A percentile compares a stretch with the other conserved stretches of the same genome.
Evolutionary conservation across 2,797 vertebrate genomes (phyloP).

Genomic region (Gymnoscopelus braueri): DNA sequence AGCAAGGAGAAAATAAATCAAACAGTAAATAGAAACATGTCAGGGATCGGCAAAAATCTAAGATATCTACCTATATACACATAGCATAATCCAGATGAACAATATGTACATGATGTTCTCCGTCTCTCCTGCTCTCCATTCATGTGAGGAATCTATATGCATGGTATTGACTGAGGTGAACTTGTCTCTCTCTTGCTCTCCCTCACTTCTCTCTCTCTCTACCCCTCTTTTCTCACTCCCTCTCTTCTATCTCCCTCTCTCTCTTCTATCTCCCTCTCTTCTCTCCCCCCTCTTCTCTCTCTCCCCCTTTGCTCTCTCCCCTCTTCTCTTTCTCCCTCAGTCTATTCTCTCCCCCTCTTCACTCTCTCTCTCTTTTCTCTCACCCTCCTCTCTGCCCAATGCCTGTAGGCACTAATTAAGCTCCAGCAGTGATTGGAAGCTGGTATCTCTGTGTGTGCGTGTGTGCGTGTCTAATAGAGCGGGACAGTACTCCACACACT

Average conservation of each 20-base stretch:
- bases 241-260: background rate
- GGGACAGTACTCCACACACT: conserved; percentile 13
- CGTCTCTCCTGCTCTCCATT: conserved; percentile 12
- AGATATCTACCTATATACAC: too few relatives aligned
- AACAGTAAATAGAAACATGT: too few relatives aligned
- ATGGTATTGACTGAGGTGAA: conserved; percentile 42
- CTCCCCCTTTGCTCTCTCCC: conserved; percentile 5
- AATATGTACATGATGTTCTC: background rate
- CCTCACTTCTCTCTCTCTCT: conserved; percentile 2
- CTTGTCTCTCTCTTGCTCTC: conserved; percentile 15
- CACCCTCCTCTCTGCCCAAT: background rate
- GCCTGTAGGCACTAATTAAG: conserved; percentile 48
- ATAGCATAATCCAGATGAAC: too few relatives aligned
- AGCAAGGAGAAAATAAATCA: too few relatives aligned
- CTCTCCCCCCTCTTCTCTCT: background rate
- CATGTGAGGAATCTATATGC: conserved; percentile 35
- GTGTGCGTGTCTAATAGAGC: background rate
- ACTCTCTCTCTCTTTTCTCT: background rate
- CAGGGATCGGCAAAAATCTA: too few relatives aligned
- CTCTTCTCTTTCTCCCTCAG: conserved; percentile 4
- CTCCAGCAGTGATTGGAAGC: conserved; percentile 36
- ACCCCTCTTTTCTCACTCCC: conserved; percentile 8
- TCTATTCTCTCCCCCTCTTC: background rate
- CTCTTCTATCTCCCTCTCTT: background rate
- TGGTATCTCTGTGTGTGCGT: conserved; percentile 8